A percentile compares a stretch with the other conserved stretches of the same genome.
phyloP scores from a whole-genome alignment of 2,888 invertebrate genomes.

The Sminthurinus aureus region DNA sequence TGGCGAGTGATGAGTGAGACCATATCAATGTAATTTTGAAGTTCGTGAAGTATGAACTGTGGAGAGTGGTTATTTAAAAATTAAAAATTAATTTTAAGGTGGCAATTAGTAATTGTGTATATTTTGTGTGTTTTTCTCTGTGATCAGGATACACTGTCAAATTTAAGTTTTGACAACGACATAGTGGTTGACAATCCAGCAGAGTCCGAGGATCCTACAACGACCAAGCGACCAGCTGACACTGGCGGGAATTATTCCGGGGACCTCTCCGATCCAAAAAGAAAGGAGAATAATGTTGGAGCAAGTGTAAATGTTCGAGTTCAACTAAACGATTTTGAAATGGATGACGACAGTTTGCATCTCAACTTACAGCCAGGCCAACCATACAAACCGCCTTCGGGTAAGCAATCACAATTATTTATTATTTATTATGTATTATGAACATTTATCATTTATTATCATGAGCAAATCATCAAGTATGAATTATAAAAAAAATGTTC shows the following conservation, averaged over 20 bases:
- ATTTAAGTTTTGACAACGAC: constrained; percentile 57
- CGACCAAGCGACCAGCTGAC: neutral
- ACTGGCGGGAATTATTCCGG: neutral
- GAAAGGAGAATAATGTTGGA: constrained; percentile 20
- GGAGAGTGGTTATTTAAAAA: too few species aligned
- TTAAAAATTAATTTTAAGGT: neutral
- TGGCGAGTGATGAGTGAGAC: too few species aligned
- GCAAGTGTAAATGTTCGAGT: constrained; percentile 28
- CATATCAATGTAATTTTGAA: too few species aligned
- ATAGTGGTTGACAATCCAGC: constrained; percentile 15
- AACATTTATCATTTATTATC: neutral
- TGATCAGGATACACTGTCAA: constrained; percentile 56
- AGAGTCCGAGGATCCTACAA: neutral
- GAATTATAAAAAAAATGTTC: too few species aligned
- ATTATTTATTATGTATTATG: neutral
- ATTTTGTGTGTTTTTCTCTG: neutral
- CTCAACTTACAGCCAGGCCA: constrained; percentile 54
- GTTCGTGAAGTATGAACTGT: too few species aligned
- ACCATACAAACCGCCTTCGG: constrained; percentile 53
- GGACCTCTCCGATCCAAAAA: neutral
- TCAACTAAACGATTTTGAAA: constrained; percentile 40
- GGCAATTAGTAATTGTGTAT: neutral
- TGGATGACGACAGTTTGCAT: constrained; percentile 29
- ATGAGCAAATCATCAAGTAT: too few species aligned
- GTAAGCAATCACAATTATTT: constrained; percentile 38